Evolutionary conservation across 1,140 invertebrate species (phyloP), one percentile per base, ranked within the genome.

Genomic region (Drosophila miranda): DNA sequence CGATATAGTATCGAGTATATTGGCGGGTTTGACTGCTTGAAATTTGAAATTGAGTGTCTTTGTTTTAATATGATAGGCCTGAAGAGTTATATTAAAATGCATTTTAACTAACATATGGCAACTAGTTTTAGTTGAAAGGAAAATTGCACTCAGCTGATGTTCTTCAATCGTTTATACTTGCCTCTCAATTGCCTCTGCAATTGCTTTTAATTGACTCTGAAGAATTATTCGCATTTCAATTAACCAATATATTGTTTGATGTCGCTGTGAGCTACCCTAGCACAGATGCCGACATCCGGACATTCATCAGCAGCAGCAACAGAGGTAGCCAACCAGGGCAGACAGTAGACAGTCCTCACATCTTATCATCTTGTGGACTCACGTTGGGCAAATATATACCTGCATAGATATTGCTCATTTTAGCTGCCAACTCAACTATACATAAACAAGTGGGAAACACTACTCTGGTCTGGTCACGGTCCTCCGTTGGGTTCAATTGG

Each of bases 331-430:
- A 75, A 28, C 45, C 26, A 26, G 54, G 30, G 14, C 61, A 72
- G 58, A 78, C 64, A 13, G 34, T 13, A 38, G 34, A 13, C 34
- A 11, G 34, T 52, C 4, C 26, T 51, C 63, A 48, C 57, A 70
- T 74, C 61, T 86, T 86, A 87, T 86, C 82, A 16, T 63, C 58
- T 63, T 86, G 82, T 86, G 43, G 84, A 80, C 82, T 87, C 82
- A 86, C 82, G 82, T 86, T 87, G 78, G 38, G 62, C 74, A 87
- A 86, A 86, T 75, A 86, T 70, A 61, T 57, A 64, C 52, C 55
- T 60, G 70, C 68, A 50, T 41, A 53, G 49, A 58, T 42, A 66
- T 75, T 75, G 63, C 45, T 51, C 63, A 75, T 56, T 34, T 56
- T 43, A 73, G 19, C 58, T 73, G 68, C 68, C 68, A 73, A 72